A percentile compares a stretch with the other conserved stretches of the same genome.
Conservation (phyloP, 2,888 invertebrate genomes). For the Hemistola chrysoprasaria region DNA sequence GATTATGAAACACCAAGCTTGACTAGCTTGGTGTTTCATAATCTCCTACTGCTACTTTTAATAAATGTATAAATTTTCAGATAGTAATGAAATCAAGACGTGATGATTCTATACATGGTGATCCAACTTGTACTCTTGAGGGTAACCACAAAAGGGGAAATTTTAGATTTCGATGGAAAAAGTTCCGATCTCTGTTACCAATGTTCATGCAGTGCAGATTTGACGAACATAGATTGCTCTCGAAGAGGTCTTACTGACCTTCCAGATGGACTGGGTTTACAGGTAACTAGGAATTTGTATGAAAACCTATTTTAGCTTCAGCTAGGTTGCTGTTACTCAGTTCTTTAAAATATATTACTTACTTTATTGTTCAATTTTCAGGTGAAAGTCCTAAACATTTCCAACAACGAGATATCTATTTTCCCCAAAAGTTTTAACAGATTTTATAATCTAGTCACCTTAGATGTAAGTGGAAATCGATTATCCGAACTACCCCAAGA, state of each 20-base stretch:
- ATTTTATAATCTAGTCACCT: conserved; percentile 50
- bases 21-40: too few relatives aligned
- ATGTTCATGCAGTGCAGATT: conserved; percentile 59
- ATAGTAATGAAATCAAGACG: conserved; percentile 64
- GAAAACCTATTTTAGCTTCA: too few relatives aligned
- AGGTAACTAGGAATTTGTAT: conserved; percentile 45
- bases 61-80: conserved; percentile 44
- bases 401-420: conserved; percentile 82
- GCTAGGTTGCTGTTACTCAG: too few relatives aligned
- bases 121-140: conserved; percentile 38
- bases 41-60: conserved; percentile 9
- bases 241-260: conserved; percentile 64
- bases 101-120: conserved; percentile 50
- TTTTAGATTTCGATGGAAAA: conserved; percentile 53
- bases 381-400: conserved; percentile 85
- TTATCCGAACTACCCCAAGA: conserved; percentile 71
- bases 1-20: too few relatives aligned
- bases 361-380: conserved; percentile 69
- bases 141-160: conserved; percentile 40
- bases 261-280: conserved; percentile 59
- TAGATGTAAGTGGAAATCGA: conserved; percentile 75
- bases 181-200: conserved; percentile 54
- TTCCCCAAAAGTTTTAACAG: conserved; percentile 72
- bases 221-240: conserved; percentile 63
- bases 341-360: too few relatives aligned